Conservation (phyloP, 1,140 invertebrate genomes). For the Orchesella cincta region DNA sequence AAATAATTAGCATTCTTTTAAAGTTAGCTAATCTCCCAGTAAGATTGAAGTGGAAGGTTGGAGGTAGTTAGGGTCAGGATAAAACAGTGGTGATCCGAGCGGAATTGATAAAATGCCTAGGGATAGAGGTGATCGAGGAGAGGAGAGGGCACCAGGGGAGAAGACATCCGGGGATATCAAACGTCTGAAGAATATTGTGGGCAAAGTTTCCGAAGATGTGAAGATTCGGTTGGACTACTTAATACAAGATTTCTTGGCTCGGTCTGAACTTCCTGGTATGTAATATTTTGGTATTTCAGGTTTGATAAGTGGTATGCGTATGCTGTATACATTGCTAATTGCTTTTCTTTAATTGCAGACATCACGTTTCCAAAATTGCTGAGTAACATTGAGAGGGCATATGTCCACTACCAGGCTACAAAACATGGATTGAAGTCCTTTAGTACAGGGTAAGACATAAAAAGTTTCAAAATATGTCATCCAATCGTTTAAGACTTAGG, state of each 20-base stretch:
- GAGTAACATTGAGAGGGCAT: slow-evolving; percentile 73
- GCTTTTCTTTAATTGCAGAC: slow-evolving; percentile 53
- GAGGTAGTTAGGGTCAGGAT: too few relatives aligned
- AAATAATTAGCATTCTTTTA: too few relatives aligned
- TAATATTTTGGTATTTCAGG: neutral
- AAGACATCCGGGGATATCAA: neutral
- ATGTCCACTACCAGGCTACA: slow-evolving; percentile 68
- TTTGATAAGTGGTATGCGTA: neutral
- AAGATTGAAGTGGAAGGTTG: too few relatives aligned
- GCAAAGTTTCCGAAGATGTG: neutral
- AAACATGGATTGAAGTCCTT: slow-evolving; percentile 72
- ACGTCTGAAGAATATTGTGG: slow-evolving; percentile 2
- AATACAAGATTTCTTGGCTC: neutral
- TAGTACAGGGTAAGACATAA: slow-evolving; percentile 64
- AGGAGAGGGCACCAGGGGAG: neutral
- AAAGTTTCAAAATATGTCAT: neutral
- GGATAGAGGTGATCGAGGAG: neutral
- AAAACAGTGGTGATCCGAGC: too few relatives aligned
- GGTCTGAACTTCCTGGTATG: neutral
- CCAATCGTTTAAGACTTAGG: too few relatives aligned
- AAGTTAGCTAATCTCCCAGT: too few relatives aligned
- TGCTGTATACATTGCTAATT: neutral
- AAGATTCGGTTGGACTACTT: slow-evolving; percentile 5
- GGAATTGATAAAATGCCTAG: too few relatives aligned
- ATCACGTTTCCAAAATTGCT: slow-evolving; percentile 72